Evolutionary conservation across 2,888 invertebrate genomes (phyloP).

Genomic region (Operophtera brumata): DNA sequence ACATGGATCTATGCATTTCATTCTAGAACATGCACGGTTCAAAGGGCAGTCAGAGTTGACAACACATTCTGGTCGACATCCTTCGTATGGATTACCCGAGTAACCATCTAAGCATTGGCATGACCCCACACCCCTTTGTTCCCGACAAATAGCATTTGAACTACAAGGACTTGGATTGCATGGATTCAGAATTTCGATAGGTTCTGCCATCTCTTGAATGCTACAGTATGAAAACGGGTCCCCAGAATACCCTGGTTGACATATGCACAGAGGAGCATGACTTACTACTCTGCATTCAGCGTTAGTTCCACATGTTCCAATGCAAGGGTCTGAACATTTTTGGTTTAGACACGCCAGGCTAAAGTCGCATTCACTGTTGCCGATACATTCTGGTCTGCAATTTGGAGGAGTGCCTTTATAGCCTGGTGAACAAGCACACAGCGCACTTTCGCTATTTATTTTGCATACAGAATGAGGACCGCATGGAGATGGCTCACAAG

Average conservation of each 20-base stretch:
- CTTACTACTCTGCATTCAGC: slow-evolving; percentile 89
- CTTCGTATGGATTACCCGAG: slow-evolving; percentile 89
- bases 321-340: slow-evolving; percentile 89
- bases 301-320: slow-evolving; percentile 85
- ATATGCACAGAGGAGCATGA: slow-evolving; percentile 87
- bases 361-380: slow-evolving; percentile 87
- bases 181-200: slow-evolving; percentile 74
- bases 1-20: slow-evolving; percentile 89
- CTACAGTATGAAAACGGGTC: slow-evolving; percentile 88
- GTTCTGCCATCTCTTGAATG: slow-evolving; percentile 54
- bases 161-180: slow-evolving; percentile 85
- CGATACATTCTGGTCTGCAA: slow-evolving; percentile 89
- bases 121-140: slow-evolving; percentile 82
- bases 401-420: slow-evolving; percentile 87
- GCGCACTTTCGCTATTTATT: slow-evolving; percentile 83
- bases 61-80: slow-evolving; percentile 87
- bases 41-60: slow-evolving; percentile 87
- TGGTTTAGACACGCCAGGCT: slow-evolving; percentile 86
- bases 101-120: slow-evolving; percentile 84
- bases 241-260: slow-evolving; percentile 84
- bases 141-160: slow-evolving; percentile 82
- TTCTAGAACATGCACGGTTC: slow-evolving; percentile 85
- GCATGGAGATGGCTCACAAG: slow-evolving; percentile 88
- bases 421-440: slow-evolving; percentile 86
- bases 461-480: slow-evolving; percentile 88